phyloP scores from a whole-genome alignment of 2,113 vertebrate species.

The Romanogobio albipinnatus region DNA sequence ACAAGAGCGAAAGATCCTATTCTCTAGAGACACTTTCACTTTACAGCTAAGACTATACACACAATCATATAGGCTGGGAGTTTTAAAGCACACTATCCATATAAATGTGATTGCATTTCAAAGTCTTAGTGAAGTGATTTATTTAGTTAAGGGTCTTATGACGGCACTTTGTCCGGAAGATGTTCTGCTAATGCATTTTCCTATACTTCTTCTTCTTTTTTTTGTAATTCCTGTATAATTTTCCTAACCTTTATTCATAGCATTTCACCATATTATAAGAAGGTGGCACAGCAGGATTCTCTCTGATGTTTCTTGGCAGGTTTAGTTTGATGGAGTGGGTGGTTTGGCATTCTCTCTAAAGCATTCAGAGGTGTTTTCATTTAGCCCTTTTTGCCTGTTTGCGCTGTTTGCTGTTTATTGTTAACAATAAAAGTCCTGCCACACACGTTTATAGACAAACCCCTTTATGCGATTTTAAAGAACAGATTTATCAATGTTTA shows the following conservation, averaged over 20 bases:
- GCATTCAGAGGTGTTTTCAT: slow-evolving; percentile 17
- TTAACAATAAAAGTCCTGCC: slow-evolving; percentile 51
- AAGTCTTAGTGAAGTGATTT: neutral
- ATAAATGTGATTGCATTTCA: slow-evolving; percentile 8
- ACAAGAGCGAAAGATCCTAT: slow-evolving; percentile 23
- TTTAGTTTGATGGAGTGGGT: slow-evolving; percentile 30
- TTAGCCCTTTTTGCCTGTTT: slow-evolving; percentile 4
- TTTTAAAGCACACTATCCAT: neutral
- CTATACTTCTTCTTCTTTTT: neutral
- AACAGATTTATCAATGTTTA: slow-evolving; percentile 1
- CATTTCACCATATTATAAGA: slow-evolving; percentile 53
- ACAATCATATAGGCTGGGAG: slow-evolving; percentile 16
- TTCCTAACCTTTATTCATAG: slow-evolving; percentile 46
- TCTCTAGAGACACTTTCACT: slow-evolving; percentile 43
- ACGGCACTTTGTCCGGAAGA: neutral
- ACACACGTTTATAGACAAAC: slow-evolving; percentile 39
- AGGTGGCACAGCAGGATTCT: slow-evolving; percentile 50
- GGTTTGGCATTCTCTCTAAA: slow-evolving; percentile 38
- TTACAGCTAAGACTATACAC: slow-evolving; percentile 22
- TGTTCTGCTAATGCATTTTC: slow-evolving; percentile 19
- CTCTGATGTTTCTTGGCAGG: slow-evolving; percentile 54
- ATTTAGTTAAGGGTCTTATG: neutral
- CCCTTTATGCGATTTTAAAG: slow-evolving; percentile 8
- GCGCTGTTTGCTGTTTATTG: slow-evolving; percentile 35
- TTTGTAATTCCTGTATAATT: slow-evolving; percentile 51